Conservation (phyloP, 2,888 invertebrate species). For the Vandiemenella viatica region DNA sequence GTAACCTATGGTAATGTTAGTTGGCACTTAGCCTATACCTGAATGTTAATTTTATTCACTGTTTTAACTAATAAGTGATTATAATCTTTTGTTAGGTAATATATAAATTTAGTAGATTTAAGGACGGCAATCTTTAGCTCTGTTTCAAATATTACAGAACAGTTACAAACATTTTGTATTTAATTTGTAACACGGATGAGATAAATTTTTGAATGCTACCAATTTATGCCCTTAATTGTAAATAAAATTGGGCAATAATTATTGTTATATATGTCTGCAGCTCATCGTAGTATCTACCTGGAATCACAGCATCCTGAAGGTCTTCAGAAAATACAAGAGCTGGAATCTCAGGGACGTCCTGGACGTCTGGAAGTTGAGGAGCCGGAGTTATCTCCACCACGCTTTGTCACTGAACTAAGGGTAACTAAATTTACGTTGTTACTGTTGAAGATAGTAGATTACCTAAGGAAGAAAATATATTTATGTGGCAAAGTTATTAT, state of each 20-base stretch:
- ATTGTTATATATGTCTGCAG: constrained; percentile 26
- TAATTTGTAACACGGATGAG: too few relatives aligned
- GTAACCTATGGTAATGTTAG: too few relatives aligned
- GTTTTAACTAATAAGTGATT: too few relatives aligned
- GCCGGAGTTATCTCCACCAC: constrained; percentile 61
- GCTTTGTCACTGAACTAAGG: constrained; percentile 67
- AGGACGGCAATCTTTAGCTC: too few relatives aligned
- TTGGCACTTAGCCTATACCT: too few relatives aligned
- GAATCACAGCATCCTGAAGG: constrained; percentile 90
- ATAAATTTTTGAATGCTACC: too few relatives aligned
- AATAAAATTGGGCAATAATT: not conserved
- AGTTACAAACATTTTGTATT: too few relatives aligned
- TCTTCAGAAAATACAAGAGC: constrained; percentile 72
- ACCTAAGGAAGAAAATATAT: not conserved
- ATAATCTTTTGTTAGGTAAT: too few relatives aligned
- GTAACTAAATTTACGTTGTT: constrained; percentile 22
- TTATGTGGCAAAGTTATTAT: not conserved
- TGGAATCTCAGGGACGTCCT: constrained; percentile 76
- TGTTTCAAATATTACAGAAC: too few relatives aligned
- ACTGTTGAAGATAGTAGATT: not conserved
- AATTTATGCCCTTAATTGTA: constrained; percentile 6
- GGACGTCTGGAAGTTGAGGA: constrained; percentile 70
- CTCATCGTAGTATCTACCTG: constrained; percentile 67
- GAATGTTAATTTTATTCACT: too few relatives aligned
- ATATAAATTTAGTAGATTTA: too few relatives aligned